phyloP scores from a whole-genome alignment of 2,888 invertebrate genomes.

The Meliscaeva auricollis region DNA sequence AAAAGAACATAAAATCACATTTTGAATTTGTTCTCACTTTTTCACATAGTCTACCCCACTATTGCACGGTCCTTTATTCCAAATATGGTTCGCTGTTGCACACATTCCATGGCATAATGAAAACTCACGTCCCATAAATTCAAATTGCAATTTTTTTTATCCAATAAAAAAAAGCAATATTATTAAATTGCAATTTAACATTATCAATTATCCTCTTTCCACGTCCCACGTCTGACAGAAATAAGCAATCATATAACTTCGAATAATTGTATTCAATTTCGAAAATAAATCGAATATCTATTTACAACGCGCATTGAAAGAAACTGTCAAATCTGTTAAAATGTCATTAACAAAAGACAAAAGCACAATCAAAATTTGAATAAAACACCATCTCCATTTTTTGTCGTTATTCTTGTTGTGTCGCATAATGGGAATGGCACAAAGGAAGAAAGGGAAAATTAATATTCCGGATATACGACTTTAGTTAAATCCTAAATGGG shows the following conservation, averaged over 20 bases:
- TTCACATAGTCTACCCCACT: not conserved
- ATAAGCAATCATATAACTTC: slow-evolving; percentile 1
- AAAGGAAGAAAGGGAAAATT: slow-evolving; percentile 66
- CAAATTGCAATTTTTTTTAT: slow-evolving; percentile 1
- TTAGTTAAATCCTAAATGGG: slow-evolving; percentile 54
- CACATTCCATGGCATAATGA: slow-evolving; percentile 30
- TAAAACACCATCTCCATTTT: not conserved
- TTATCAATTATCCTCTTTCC: not conserved
- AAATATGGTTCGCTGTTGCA: slow-evolving; percentile 18
- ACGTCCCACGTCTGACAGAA: slow-evolving; percentile 1
- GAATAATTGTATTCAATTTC: slow-evolving; percentile 26
- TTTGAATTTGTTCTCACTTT: too few species aligned
- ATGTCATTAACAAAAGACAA: slow-evolving; percentile 36
- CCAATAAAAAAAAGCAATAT: slow-evolving; percentile 10
- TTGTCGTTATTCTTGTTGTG: too few species aligned
- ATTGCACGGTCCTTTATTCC: slow-evolving; percentile 7
- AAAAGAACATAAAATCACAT: too few species aligned
- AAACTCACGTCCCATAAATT: slow-evolving; percentile 2
- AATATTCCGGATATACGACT: slow-evolving; percentile 70
- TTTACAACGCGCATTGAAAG: slow-evolving; percentile 1
- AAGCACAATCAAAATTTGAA: slow-evolving; percentile 18
- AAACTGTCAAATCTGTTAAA: slow-evolving; percentile 32
- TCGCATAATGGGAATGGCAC: not conserved
- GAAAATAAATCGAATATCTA: slow-evolving; percentile 13
- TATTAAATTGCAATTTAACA: slow-evolving; percentile 37